Evolutionary conservation across 2,113 vertebrate genomes (phyloP), one percentile per base, ranked within the genome.

Genomic region (Baryphthengus martii): DNA sequence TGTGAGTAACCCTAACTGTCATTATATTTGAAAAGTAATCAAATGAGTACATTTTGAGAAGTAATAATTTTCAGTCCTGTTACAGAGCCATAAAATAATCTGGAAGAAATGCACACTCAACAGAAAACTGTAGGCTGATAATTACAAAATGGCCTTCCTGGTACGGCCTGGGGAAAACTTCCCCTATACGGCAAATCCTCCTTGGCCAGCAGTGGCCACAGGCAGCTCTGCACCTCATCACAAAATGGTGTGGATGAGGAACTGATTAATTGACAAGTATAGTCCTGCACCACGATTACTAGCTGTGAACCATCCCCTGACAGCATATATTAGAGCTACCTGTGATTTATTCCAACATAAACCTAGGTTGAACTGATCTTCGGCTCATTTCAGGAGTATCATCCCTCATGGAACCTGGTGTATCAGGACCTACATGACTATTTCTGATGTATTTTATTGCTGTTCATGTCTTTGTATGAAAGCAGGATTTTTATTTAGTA

Each of bases 21-120:
- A 44, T 78, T 96, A 93, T 44, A 75, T 74, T 65, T 89, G 78
- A 84, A 95, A 94, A 90, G 40, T 81, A 79, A 96, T 88, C 58
- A 84, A 89, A 92, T 92, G 6, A 74, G 23, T 93, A 55, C 16
- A 29, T 55, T 55, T 96, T 93, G 63, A 88, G 74, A 92, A 86
- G 65, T 74, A 92, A 72, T 82, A 47, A 74, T 95, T 59, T 50
- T 86, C 52, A 44, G 62, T 91, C 26, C 33, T 73, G 47, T 89
- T 68, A 86, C 24, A 89, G 45, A 93, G 52, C 53, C 9, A 26
- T 31, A 70, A 83, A 84, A 76, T 68, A 68, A 89, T 61, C 66
- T 84, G 73, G 53, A 87, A 86, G 26, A 73, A 77, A 55, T 35
- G 14, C 29, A 14, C 4, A 5, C 10, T 68, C 37, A 65, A 45